Evolutionary conservation across 2,113 vertebrate species (phyloP).

Genomic region (Pachyramphus minor): DNA sequence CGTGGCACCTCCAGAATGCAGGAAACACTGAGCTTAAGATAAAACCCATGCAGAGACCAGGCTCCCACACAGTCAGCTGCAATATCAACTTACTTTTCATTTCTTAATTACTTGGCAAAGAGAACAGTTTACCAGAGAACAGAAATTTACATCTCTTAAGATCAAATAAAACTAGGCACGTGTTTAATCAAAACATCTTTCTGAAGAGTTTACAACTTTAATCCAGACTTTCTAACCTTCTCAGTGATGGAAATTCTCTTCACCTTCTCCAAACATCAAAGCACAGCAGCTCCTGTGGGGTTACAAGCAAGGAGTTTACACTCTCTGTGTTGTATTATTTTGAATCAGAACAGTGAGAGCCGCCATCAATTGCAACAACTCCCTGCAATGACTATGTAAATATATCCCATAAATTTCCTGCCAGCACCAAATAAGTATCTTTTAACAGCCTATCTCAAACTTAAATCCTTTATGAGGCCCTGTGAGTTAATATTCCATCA

Average conservation of each 20-base stretch:
- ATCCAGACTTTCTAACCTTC: conserved; percentile 35
- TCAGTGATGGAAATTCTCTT: conserved; percentile 1
- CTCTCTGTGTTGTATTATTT: not conserved
- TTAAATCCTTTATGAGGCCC: not conserved
- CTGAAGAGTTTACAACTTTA: conserved; percentile 38
- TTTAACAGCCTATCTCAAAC: not conserved
- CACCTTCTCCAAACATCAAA: conserved; percentile 40
- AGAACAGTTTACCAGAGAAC: not conserved
- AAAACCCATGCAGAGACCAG: not conserved
- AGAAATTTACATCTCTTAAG: conserved; percentile 13
- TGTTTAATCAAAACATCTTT: conserved; percentile 24
- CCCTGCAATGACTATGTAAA: not conserved
- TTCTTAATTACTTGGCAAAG: conserved; percentile 26
- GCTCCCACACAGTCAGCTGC: not conserved
- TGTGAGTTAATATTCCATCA: not conserved
- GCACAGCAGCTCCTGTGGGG: conserved; percentile 29
- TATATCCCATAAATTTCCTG: not conserved
- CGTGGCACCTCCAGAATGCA: not conserved
- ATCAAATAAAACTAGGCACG: conserved; percentile 8
- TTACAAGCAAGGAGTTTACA: conserved; percentile 11
- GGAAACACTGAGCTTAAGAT: not conserved
- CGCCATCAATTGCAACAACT: not conserved
- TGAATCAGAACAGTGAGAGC: not conserved
- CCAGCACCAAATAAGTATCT: not conserved
- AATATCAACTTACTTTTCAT: not conserved